Percentiles rank a stretch among this genome's conserved stretches.
phyloP scores from a whole-genome alignment of 1,140 invertebrate species.

The Asobara japonica region DNA sequence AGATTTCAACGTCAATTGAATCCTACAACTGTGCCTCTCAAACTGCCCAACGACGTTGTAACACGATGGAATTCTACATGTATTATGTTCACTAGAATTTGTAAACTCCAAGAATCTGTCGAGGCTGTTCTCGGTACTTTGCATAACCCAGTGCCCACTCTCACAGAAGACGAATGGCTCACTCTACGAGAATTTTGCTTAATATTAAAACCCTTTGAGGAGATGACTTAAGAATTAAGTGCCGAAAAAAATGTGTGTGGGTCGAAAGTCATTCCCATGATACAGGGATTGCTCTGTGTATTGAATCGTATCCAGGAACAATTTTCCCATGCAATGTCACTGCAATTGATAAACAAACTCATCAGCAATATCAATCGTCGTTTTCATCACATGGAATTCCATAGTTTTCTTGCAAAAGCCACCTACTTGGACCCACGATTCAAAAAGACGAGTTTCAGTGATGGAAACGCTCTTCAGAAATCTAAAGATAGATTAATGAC shows the following conservation, averaged over 20 bases:
- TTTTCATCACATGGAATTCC: no score
- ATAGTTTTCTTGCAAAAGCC: background rate
- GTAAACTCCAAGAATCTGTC: background rate
- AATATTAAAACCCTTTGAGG: background rate
- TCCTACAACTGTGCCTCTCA: background rate
- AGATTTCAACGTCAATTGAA: background rate
- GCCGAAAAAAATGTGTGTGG: background rate
- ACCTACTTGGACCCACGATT: background rate
- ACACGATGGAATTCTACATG: background rate
- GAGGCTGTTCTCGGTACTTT: background rate
- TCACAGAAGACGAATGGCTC: background rate
- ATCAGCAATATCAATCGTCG: background rate
- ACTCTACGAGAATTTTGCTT: background rate
- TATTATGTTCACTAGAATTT: background rate
- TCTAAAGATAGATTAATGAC: no score
- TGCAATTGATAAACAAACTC: background rate
- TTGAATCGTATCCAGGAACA: background rate
- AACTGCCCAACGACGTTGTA: background rate
- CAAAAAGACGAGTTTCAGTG: no score
- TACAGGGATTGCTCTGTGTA: background rate
- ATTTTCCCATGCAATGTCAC: background rate
- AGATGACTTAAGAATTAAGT: background rate
- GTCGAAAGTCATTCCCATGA: background rate
- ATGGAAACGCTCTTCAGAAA: no score
- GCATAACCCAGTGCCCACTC: background rate